Evolutionary conservation across 1,140 invertebrate species (phyloP), one percentile per base, ranked within the genome.

Genomic region (Palaemon carinicauda): DNA sequence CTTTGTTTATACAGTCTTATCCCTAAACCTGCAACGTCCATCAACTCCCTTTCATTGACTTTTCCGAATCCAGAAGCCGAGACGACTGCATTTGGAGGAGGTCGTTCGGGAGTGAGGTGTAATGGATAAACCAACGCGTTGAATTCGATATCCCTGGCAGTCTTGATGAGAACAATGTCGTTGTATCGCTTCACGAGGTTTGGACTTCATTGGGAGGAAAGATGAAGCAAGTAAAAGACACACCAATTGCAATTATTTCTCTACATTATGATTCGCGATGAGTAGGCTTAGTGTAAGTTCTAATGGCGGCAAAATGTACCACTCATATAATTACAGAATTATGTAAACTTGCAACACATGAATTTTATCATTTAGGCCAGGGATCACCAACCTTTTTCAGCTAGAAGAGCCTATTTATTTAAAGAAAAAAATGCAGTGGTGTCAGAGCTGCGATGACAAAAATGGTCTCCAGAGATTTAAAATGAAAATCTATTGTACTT

Each of bases 91-190:
- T 31, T n/a, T 14, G 31, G 27, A 1, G 29, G 17, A n/a, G 80
- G 80, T 21, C 80, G 56, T 24, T 19, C 29, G 31, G 10, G 9
- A n/a, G 80, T 69, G 9, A 81, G n/a, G 80, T 56, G 69, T 33
- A 51, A 71, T 1, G 80, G 80, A 50, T 50, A 81, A 31, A 81
- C 80, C 10, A 33, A 31, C 19, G 69, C 80, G 50, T 81, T 81
- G 56, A 81, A 81, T 31, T 65, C n/a, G 21, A 81, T 81, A 0
- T 21, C 9, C 27, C 4, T 3, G 15, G 31, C 21, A 15, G 80
- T 81, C 29, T 81, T 81, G 54, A 81, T 29, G 31, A 81, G 33
- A 4, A 56, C 80, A n/a, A 81, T 12, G 56, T 81, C 80, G n/a
- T 51, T 69, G 80, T 69, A 69, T 21, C 80, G 33, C 10, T 52